A percentile compares a stretch with the other conserved stretches of the same genome.
Conservation (phyloP, 2,888 invertebrate species). For the Athripsodes cinereus region DNA sequence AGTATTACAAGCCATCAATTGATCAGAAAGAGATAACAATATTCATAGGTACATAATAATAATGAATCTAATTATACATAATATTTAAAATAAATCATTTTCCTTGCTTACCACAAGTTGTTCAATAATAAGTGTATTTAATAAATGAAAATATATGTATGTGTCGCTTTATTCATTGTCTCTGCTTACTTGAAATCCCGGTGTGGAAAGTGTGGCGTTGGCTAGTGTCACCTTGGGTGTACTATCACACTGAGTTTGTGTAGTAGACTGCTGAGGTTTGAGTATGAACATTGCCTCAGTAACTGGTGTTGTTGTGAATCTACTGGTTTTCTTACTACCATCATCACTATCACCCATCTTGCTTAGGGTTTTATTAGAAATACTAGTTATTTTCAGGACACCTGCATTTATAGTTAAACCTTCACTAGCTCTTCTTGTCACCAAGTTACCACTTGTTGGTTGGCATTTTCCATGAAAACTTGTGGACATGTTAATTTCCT, state of each 20-base stretch:
- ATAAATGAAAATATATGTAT: too few relatives aligned
- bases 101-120: too few relatives aligned
- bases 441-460: slow-evolving; percentile 21
- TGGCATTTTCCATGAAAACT: slow-evolving; percentile 40
- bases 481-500: slow-evolving; percentile 32
- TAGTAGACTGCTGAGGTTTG: slow-evolving; percentile 3
- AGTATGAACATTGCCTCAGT: slow-evolving; percentile 16
- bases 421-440: slow-evolving; percentile 21
- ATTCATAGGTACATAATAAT: too few relatives aligned
- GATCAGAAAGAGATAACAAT: too few relatives aligned
- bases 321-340: slow-evolving; percentile 17
- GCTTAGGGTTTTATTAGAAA: background rate
- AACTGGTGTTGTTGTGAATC: slow-evolving; percentile 27
- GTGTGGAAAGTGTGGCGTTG: too few relatives aligned
- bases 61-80: too few relatives aligned
- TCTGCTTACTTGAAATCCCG: too few relatives aligned
- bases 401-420: slow-evolving; percentile 12
- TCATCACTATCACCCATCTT: slow-evolving; percentile 7
- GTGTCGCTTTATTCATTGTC: too few relatives aligned
- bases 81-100: too few relatives aligned
- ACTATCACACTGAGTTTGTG: background rate
- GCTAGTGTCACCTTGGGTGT: background rate
- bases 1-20: too few relatives aligned
- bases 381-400: background rate
- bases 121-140: too few relatives aligned